Base-by-base conservation (phyloP, 2,888 invertebrate species). In the Meiosimyza decipiens region DNA sequence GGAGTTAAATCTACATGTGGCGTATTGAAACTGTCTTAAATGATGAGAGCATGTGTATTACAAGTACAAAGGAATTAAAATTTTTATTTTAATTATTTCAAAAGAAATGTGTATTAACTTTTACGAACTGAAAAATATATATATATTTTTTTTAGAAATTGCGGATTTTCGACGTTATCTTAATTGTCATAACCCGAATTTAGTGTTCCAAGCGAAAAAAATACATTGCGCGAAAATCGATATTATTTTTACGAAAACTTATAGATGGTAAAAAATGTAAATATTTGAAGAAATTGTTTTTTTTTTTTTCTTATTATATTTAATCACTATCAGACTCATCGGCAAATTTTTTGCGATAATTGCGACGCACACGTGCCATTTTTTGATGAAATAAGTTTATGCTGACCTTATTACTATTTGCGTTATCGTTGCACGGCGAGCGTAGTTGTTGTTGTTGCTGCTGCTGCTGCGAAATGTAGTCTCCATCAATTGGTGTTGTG, bases 241-340 rank as follows among this genome's bases (percentile, higher is more conserved):
- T 1, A 40, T 40, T 40, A 57, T 2, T 57, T 57, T 28, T 18
- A 11, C 13, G 9, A 40, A 40, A 40, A 40, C 40, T 9, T 40
- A 9, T 9, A 40, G 6, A 40, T 40, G 9, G 33, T 47, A 16
- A 63, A 63, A 16, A 50, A 64, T 4, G 51, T 13, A 16, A 18
- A 16, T 54, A 54, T 49, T 63, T 5, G 13, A 63, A 33, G 13
- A 63, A 63, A 63, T 9, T n/a, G 13, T 7, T n/a, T 63, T 47
- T 40, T 9, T 33, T 40, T 9, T 4, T 9, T 50, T 51, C 52
- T 49, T 64, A 47, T 57, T 7, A 50, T 49, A 51, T 73, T 74
- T 84, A 89, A 84, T 91, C 91, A 63, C 91, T 92, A 82, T 92
- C 92, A 0, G 92, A 91, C 76, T 91, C 91, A 70, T 82, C 82